These are phyloP conservation scores for Amblyraja radiata DNA, from an alignment of 2,797 vertebrate genomes.

Conservation along the genomic window DNA sequence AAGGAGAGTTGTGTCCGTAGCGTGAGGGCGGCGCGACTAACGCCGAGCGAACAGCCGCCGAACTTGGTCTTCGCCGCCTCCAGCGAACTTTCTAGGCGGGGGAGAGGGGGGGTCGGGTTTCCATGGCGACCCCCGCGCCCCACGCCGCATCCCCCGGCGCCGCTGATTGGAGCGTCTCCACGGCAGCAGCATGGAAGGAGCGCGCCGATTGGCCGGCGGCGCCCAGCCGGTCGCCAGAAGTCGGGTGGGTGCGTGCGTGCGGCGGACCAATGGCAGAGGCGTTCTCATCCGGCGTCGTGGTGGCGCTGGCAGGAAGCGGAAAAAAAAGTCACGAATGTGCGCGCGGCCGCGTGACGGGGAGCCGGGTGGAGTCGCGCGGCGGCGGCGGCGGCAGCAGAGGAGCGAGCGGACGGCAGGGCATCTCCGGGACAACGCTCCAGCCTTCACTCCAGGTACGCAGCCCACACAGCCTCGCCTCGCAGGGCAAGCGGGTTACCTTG, in stretches of 20 bases:
- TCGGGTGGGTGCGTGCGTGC: neutral
- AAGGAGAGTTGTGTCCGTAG: no score
- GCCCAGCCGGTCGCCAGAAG: neutral
- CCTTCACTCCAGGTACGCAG: no score
- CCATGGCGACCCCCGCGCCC: neutral
- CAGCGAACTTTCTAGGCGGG: no score
- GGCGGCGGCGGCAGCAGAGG: no score
- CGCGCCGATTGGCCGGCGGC: neutral
- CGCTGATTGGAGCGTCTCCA: neutral
- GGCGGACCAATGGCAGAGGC: neutral
- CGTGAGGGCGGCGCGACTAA: no score
- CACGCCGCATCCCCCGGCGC: no score
- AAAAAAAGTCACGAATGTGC: neutral
- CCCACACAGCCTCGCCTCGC: neutral
- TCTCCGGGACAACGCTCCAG: no score
- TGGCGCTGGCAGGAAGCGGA: neutral
- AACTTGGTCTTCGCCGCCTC: no score
- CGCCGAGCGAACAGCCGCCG: no score
- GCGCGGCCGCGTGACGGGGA: neutral
- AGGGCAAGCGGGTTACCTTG: neutral
- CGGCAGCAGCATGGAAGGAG: neutral
- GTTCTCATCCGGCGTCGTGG: neutral
- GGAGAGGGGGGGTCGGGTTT: neutral
- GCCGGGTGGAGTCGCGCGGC: neutral
- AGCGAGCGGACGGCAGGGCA: neutral